A percentile compares a stretch with the other conserved stretches of the same genome.
Evolutionary conservation across 1,140 invertebrate genomes (phyloP).

Genomic region (Cherax destructor): DNA sequence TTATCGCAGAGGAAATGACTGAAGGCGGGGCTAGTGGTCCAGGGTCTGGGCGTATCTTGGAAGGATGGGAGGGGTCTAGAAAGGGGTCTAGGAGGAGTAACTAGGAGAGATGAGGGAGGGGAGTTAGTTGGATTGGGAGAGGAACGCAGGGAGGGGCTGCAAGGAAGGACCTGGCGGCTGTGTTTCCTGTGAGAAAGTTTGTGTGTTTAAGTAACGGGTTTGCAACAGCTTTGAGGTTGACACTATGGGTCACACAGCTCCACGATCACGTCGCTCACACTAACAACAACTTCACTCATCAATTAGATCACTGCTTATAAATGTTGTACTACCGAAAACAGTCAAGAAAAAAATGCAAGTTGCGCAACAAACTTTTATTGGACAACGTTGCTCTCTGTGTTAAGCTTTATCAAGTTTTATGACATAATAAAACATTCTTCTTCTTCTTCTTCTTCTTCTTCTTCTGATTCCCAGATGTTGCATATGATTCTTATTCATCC

Average conservation of each 20-base stretch:
- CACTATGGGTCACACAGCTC: background rate
- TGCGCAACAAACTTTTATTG: no score
- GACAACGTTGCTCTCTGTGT: no score
- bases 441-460: no score
- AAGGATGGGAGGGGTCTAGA: background rate
- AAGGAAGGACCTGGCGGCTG: background rate
- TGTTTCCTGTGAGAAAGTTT: conserved; percentile 16
- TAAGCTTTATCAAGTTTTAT: no score
- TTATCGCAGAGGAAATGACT: conserved; percentile 9
- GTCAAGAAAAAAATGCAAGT: no score
- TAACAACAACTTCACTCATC: background rate
- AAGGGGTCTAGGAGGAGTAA: background rate
- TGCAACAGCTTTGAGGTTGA: background rate
- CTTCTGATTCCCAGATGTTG: no score
- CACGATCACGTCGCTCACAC: background rate
- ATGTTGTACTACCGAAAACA: no score
- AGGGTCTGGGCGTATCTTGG: background rate
- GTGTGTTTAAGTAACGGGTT: conserved; percentile 7
- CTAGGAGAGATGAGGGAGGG: background rate
- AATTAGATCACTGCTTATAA: background rate
- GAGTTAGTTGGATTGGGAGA: background rate
- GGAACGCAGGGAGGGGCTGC: background rate
- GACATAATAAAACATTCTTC: no score
- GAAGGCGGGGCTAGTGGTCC: background rate
- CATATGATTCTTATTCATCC: no score